These are phyloP conservation scores for Bostrychus sinensis DNA, from an alignment of 2,113 vertebrate genomes.

Conservation along the genomic window DNA sequence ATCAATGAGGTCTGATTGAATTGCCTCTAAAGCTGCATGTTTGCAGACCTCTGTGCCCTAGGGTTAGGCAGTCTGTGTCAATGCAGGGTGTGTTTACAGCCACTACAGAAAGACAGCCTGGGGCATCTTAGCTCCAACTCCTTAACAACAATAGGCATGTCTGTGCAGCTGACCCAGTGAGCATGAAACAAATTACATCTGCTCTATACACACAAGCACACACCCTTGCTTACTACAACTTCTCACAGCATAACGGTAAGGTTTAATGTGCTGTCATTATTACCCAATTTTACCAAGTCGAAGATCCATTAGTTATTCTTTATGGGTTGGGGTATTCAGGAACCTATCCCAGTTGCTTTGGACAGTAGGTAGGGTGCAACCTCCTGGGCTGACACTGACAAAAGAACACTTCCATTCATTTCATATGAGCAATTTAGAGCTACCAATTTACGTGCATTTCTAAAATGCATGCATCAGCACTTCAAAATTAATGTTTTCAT, in stretches of 20 bases:
- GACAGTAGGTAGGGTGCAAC: too few relatives aligned
- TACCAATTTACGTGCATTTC: too few relatives aligned
- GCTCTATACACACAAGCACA: conserved; percentile 21
- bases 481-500: conserved; percentile 17
- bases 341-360: too few relatives aligned
- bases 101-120: conserved; percentile 31
- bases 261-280: not conserved
- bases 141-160: conserved; percentile 52
- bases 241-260: conserved; percentile 5
- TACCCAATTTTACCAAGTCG: not conserved
- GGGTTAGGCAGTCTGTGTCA: not conserved
- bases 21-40: not conserved
- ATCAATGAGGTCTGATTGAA: not conserved
- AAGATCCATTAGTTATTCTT: too few relatives aligned
- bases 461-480: not conserved
- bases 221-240: not conserved
- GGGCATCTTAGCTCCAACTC: conserved; percentile 35
- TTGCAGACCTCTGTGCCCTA: not conserved
- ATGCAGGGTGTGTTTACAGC: conserved; percentile 11
- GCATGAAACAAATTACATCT: conserved; percentile 44
- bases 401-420: not conserved
- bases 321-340: too few relatives aligned
- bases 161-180: conserved; percentile 27
- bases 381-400: not conserved
- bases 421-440: not conserved